Percentiles rank a stretch among this genome's conserved stretches.
Conservation (phyloP, 2,797 vertebrate species). For the Poecile montanus region DNA sequence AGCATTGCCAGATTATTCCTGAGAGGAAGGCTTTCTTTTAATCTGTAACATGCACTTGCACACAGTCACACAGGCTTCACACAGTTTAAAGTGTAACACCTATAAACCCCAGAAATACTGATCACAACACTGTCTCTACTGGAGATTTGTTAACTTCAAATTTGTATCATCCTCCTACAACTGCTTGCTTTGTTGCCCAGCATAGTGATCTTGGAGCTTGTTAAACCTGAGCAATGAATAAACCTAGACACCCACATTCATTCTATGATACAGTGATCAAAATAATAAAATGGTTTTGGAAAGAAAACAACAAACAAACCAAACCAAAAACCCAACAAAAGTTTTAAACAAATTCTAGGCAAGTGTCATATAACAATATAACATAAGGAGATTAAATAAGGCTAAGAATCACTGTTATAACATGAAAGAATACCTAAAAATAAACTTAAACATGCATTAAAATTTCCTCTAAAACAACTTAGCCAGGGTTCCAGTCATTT, state of each 20-base stretch:
- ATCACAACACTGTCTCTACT: neutral
- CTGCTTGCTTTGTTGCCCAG: neutral
- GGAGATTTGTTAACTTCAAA: neutral
- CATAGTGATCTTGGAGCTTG: neutral
- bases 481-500: neutral
- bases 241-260: neutral
- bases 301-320: neutral
- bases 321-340: neutral
- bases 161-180: neutral
- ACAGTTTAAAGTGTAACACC: neutral
- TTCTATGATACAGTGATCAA: neutral
- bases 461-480: neutral
- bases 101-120: neutral
- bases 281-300: neutral
- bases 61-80: fast-evolving
- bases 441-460: neutral
- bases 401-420: neutral
- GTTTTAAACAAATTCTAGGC: neutral
- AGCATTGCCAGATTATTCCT: neutral
- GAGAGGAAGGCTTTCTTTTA: neutral
- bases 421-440: neutral
- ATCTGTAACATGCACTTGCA: fast-evolving
- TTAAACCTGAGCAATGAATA: neutral
- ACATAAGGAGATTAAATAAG: neutral
- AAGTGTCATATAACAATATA: neutral